Evolutionary conservation across 2,113 vertebrate species (phyloP), one percentile per base, ranked within the genome.

Genomic region (Tachysurus vachellii): DNA sequence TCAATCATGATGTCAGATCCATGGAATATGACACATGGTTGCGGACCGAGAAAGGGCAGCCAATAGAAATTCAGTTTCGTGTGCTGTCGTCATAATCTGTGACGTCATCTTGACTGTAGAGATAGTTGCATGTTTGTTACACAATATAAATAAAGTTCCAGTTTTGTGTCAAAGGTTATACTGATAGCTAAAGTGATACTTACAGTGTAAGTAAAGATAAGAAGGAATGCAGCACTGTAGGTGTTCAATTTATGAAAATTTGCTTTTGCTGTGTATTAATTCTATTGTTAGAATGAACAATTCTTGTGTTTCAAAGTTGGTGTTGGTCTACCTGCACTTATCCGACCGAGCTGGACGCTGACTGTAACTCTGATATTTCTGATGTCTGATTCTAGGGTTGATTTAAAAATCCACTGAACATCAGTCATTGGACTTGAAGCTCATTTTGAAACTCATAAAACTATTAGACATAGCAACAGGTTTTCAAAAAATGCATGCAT

Each of bases 1-100:
- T 88, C 73, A 56, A 64, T 89, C 71, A 76, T 14, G 28, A 75
- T 64, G 54, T 83, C 54, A 75, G 14, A 28, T 87, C 80, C n/a
- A 56, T 84, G 76, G 79, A 21, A 61, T 26, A 44, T 61, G 36
- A 66, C 82, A 76, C n/a, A 77, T 84, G 88, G 26, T 57, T 85
- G 70, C 84, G 75, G 79, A 62, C 26, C 44, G 62, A 36, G n/a
- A 36, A 71, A 54, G 82, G 53, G 28, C 80, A 86, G 75, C 59
- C 80, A 82, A 68, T 86, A 71, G 8, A 83, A 68, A 86, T 61
- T 13, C 70, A 83, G 12, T 73, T 14, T 23, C 54, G 42, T 4
- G 17, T 68, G 28, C 54, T 28, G 83, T 26, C 57, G 82, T 82
- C 85, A 61, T 62, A 44, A 84, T 70, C 81, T 66, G 50, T 82